phyloP scores from a whole-genome alignment of 2,797 vertebrate genomes.

The Anas flavirostris region DNA sequence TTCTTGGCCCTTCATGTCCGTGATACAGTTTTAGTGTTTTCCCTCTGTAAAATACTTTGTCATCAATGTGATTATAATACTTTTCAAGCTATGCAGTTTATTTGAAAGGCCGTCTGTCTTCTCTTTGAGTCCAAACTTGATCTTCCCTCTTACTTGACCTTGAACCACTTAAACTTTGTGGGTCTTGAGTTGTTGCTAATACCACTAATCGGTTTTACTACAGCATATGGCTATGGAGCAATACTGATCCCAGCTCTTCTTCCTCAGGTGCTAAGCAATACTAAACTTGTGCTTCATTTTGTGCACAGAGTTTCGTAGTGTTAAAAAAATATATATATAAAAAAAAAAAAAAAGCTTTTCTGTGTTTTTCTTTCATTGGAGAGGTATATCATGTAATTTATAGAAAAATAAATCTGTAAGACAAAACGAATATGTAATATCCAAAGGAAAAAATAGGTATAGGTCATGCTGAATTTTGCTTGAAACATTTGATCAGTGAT shows the following conservation, averaged over 20 bases:
- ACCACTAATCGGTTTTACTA: not conserved
- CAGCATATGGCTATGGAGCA: not conserved
- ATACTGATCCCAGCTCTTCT: not conserved
- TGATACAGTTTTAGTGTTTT: not conserved
- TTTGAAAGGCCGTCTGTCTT: not conserved
- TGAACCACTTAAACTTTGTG: not conserved
- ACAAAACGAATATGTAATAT: not conserved
- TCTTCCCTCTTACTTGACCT: not conserved
- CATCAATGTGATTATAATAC: not conserved
- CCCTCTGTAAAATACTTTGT: not conserved
- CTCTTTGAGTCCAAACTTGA: not conserved
- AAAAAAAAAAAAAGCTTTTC: not conserved
- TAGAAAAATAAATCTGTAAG: not conserved
- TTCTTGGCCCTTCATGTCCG: not conserved
- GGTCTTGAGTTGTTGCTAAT: not conserved
- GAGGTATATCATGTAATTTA: not conserved
- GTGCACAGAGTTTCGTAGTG: not conserved
- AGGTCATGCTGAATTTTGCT: not conserved
- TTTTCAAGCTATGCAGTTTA: not conserved
- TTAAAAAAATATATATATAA: too few relatives aligned
- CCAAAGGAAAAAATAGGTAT: not conserved
- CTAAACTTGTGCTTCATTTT: not conserved
- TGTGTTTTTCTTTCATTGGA: not conserved
- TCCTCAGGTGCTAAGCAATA: not conserved
- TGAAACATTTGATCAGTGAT: not conserved